Base-by-base conservation (phyloP, 2,888 invertebrate genomes). In the Scaptomyza cyrtandrae region DNA sequence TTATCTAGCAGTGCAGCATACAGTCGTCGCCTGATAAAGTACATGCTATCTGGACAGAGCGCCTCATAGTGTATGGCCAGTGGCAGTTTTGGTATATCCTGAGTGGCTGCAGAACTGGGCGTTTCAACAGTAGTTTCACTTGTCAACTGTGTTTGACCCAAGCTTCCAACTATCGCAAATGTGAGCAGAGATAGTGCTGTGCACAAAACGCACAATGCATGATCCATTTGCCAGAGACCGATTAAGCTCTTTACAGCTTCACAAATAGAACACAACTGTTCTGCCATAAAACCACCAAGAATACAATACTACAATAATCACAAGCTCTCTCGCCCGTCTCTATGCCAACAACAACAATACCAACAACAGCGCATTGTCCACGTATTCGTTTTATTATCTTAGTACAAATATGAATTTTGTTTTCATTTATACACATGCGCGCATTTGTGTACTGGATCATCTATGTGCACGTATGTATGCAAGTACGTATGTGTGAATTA, bases 51-150 rank as follows among this genome's bases (percentile, higher is more conserved):
- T 5, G 86, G 77, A 39, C 92, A 92, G 3, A 92, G 82, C 0
- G 92, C 71, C 67, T 92, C 92, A 73, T 92, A 92, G 71, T 90
- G 92, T 6, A 92, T 68, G 50, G 88, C 89, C 27, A 92, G 73
- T 13, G 86, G 69, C 3, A 92, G 64, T 39, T 73, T 87, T 13
- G 60, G 59, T 1, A 53, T 10, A 6, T 1, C 3, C 6, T 43
- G 1, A 13, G 27, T 0, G 1, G 27, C n/a, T 19, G 50, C 1
- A 4, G n/a, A 11, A 14, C 11, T n/a, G 4, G 39, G 0, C 27
- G 35, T 16, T 16, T 14, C 57, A 7, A 24, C 35, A 6, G 27
- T 39, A 7, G 14, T 37, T 14, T 52, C 66, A 53, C 44, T 39
- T 13, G 54, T n/a, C 24, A 27, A 16, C 56, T 48, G 44, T 9